Conservation (phyloP, 53 echinoderm and acorn worm species). For the Crossaster papposus region DNA sequence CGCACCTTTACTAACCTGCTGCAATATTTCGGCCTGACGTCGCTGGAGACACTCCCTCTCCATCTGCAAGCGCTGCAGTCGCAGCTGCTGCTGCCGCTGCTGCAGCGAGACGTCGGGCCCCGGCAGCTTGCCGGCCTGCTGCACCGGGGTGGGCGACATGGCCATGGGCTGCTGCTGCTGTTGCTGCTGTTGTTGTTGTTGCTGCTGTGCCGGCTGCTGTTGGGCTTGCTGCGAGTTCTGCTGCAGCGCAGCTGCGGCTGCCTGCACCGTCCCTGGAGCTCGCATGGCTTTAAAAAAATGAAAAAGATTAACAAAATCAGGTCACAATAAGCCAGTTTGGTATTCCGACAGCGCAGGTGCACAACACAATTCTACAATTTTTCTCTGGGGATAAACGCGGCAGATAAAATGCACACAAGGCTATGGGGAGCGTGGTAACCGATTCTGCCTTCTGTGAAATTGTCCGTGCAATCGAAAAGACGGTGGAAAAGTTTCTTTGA, state of each 20-base stretch:
- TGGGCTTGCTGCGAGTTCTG: slow-evolving; percentile 56
- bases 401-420: too few relatives aligned
- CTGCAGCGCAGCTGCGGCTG: slow-evolving; percentile 80
- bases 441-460: too few relatives aligned
- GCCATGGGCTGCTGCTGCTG: slow-evolving; percentile 33
- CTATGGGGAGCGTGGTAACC: too few relatives aligned
- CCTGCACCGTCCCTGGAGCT: slow-evolving; percentile 80
- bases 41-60: slow-evolving; percentile 91
- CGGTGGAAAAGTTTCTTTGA: too few relatives aligned
- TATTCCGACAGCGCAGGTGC: too few relatives aligned
- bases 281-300: slow-evolving; percentile 74
- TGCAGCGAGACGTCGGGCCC: slow-evolving; percentile 68
- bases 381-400: too few relatives aligned
- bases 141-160: slow-evolving; percentile 33
- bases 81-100: slow-evolving; percentile 87
- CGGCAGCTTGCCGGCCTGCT: slow-evolving; percentile 50
- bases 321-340: too few relatives aligned
- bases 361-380: too few relatives aligned
- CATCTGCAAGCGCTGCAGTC: slow-evolving; percentile 85
- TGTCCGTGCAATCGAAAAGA: too few relatives aligned
- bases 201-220: slow-evolving; percentile 36
- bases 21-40: slow-evolving; percentile 87
- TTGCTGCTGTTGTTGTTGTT: slow-evolving; percentile 30
- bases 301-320: neutral
- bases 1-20: slow-evolving; percentile 85